Conservation (phyloP, 2,113 vertebrate species). For the Tonatia bakeri region DNA sequence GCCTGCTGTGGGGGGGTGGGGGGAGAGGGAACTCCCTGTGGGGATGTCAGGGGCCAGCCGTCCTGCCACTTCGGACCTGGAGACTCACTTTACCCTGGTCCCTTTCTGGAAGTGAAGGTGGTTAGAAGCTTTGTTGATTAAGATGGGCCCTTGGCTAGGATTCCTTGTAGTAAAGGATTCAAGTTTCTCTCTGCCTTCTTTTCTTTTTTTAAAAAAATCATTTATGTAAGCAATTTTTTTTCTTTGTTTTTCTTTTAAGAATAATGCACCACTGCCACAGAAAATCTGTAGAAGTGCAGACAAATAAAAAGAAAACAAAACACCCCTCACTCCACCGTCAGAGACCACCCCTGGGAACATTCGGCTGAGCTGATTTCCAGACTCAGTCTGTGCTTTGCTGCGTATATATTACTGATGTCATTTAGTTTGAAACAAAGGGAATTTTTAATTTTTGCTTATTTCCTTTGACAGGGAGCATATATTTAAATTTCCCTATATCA, state of each 20-base stretch:
- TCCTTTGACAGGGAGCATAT: not conserved
- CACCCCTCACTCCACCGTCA: not conserved
- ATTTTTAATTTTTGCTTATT: not conserved
- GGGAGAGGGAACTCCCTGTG: not conserved
- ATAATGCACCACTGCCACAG: not conserved
- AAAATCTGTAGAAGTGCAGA: not conserved
- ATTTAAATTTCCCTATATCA: not conserved
- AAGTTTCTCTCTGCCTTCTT: not conserved
- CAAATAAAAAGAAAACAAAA: not conserved
- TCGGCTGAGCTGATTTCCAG: not conserved
- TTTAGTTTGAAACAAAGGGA: not conserved
- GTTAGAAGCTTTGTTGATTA: not conserved
- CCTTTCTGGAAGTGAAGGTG: not conserved
- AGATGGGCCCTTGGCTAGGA: not conserved
- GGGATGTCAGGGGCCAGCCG: not conserved
- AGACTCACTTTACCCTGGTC: not conserved
- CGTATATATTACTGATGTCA: not conserved
- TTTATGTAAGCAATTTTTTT: not conserved
- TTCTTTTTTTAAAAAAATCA: not conserved
- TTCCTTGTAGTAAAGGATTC: not conserved
- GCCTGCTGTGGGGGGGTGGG: not conserved
- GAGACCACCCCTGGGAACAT: not conserved
- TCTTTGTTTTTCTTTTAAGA: not conserved
- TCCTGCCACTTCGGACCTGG: not conserved
- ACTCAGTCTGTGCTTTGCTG: not conserved